These are phyloP conservation scores for Sarcoramphus papa DNA, from an alignment of 2,797 vertebrate species.

Conservation along the genomic window DNA sequence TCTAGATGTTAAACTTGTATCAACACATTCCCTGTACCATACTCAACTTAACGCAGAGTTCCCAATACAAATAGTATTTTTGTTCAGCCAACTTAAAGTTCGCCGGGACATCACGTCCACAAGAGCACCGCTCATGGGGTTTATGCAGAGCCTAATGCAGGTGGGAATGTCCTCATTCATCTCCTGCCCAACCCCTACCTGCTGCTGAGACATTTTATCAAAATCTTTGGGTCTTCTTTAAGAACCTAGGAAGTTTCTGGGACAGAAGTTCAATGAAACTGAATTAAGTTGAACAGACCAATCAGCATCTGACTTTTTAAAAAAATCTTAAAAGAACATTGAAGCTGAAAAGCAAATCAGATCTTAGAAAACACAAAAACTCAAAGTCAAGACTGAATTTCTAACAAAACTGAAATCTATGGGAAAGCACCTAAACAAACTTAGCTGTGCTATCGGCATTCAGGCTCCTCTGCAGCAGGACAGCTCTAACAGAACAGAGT, in stretches of 20 bases:
- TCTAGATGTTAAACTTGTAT: neutral
- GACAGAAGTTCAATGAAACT: neutral
- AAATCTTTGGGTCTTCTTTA: neutral
- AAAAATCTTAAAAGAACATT: neutral
- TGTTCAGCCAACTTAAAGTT: neutral
- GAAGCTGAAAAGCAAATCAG: neutral
- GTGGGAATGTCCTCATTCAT: neutral
- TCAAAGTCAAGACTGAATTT: neutral
- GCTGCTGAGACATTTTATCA: neutral
- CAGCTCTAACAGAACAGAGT: neutral
- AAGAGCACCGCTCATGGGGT: rapidly evolving
- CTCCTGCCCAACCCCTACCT: neutral
- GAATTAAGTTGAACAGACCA: neutral
- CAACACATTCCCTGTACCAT: too few species aligned
- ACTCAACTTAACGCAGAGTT: neutral
- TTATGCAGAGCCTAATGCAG: neutral
- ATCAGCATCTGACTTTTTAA: neutral
- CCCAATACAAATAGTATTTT: rapidly evolving
- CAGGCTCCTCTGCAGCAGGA: neutral
- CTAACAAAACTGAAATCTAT: neutral
- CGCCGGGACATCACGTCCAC: rapidly evolving
- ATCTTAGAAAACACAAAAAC: neutral
- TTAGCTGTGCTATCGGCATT: neutral
- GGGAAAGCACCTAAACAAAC: neutral
- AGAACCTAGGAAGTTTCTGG: neutral